phyloP scores from a whole-genome alignment of 2,113 vertebrate genomes.

The Strigops habroptila region DNA sequence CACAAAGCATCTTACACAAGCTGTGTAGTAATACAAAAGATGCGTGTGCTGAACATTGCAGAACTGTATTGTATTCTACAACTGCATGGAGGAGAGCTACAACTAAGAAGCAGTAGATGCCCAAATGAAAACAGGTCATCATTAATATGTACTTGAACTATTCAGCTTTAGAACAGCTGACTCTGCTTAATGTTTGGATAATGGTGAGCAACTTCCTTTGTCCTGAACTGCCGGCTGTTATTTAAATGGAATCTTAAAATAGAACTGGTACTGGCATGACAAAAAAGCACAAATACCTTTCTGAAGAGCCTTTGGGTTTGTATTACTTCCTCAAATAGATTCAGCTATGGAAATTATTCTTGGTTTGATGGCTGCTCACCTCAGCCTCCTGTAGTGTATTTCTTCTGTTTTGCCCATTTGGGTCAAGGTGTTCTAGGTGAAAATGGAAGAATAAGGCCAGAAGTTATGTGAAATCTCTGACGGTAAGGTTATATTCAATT shows the following conservation, averaged over 20 bases:
- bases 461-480: neutral
- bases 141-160: neutral
- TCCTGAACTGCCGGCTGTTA: neutral
- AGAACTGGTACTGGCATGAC: neutral
- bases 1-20: neutral
- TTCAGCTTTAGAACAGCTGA: neutral
- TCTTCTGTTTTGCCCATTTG: neutral
- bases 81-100: neutral
- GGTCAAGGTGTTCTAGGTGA: neutral
- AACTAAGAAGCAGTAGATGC: neutral
- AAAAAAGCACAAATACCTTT: neutral
- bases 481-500: neutral
- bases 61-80: neutral
- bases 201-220: neutral
- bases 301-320: neutral
- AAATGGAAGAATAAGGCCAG: neutral
- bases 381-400: neutral
- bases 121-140: neutral
- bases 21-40: neutral
- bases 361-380: neutral
- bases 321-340: neutral
- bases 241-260: neutral
- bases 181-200: neutral
- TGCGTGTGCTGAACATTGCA: neutral
- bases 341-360: neutral